These are phyloP conservation scores for Furcula furcula DNA, from an alignment of 2,888 invertebrate genomes.

Conservation along the genomic window DNA sequence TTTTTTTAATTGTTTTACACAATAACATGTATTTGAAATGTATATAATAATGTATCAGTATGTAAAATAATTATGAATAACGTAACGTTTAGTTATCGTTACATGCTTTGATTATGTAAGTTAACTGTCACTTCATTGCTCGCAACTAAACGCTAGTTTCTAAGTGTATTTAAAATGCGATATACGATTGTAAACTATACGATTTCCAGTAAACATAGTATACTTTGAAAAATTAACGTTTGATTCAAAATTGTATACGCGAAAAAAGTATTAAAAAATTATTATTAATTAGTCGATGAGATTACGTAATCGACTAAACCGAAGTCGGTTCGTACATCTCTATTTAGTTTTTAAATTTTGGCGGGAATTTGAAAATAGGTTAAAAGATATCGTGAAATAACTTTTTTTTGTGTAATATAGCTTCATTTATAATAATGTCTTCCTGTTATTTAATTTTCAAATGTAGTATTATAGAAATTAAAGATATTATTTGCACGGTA, in stretches of 20 bases:
- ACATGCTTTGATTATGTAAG: too few relatives aligned
- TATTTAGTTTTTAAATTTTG: constrained; percentile 31
- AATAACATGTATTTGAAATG: not conserved
- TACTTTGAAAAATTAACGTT: constrained; percentile 42
- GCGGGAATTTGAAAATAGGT: constrained; percentile 19
- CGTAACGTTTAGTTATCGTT: too few relatives aligned
- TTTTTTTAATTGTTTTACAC: too few relatives aligned
- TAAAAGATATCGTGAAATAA: constrained; percentile 31
- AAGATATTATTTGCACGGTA: not conserved
- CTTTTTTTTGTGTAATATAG: constrained; percentile 12
- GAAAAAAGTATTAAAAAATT: constrained; percentile 39
- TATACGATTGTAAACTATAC: constrained; percentile 65
- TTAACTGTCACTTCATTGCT: constrained; percentile 10
- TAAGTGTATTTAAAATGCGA: constrained; percentile 40
- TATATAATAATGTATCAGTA: not conserved
- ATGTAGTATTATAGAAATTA: not conserved
- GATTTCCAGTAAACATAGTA: constrained; percentile 49
- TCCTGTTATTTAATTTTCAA: constrained; percentile 6
- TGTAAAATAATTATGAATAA: too few relatives aligned
- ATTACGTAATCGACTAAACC: constrained; percentile 17
- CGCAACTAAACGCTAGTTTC: constrained; percentile 14
- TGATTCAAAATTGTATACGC: constrained; percentile 72
- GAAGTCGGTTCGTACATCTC: constrained; percentile 11
- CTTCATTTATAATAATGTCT: constrained; percentile 16
- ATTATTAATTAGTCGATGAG: constrained; percentile 28